Conservation (phyloP, 2,113 vertebrate species). For the Pygathrix nemaeus region DNA sequence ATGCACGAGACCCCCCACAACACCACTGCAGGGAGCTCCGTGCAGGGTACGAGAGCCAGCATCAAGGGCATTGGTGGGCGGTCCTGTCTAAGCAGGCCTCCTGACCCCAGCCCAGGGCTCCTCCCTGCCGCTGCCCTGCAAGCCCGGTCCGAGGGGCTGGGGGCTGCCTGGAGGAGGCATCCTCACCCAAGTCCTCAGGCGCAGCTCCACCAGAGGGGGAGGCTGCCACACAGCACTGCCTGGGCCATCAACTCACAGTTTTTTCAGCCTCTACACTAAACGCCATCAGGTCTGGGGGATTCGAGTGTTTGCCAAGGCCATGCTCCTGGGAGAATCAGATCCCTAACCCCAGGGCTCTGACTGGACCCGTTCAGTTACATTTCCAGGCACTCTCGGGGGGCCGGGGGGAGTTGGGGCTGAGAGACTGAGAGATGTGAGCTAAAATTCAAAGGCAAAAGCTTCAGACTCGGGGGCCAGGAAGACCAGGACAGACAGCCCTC, state of each 20-base stretch:
- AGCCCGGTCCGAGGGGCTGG: not conserved
- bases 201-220: not conserved
- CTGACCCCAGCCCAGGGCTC: not conserved
- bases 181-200: not conserved
- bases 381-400: not conserved
- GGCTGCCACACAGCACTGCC: accelerated
- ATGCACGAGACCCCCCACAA: too few relatives aligned
- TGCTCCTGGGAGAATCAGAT: accelerated
- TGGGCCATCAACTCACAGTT: accelerated
- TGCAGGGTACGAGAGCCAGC: too few relatives aligned
- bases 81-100: too few relatives aligned
- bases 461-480: accelerated
- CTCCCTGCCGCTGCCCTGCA: not conserved
- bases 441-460: accelerated
- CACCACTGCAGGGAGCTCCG: too few relatives aligned
- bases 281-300: accelerated
- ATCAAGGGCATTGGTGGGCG: not conserved
- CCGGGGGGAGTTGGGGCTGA: accelerated
- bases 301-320: not conserved
- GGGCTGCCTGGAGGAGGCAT: not conserved
- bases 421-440: accelerated
- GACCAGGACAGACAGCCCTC: accelerated
- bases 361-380: not conserved
- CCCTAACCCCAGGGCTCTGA: not conserved
- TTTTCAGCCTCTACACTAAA: not conserved